Base-by-base conservation (phyloP, 2,888 invertebrate species). In the Eledona agricola region DNA sequence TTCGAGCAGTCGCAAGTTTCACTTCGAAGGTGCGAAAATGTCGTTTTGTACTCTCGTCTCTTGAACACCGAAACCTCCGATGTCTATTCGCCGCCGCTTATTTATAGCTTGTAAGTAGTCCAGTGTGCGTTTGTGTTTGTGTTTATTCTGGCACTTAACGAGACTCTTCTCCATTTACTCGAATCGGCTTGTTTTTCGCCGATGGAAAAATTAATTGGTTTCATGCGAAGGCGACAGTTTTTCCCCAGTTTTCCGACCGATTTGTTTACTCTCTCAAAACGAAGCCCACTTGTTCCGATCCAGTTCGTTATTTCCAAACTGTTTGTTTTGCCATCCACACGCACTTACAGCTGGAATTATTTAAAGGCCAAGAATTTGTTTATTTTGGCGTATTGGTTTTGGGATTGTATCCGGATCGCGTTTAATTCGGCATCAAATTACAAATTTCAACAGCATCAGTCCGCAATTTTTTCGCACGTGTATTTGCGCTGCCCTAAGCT, bases 21-120 rank as follows among this genome's bases (percentile, higher is more conserved):
- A 7, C 17, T 10, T 32, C 7, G 2, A 32, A 13, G 16, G 7
- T 4, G 6, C 16, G 2, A 2, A 32, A 32, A 6, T 32, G 13
- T 16, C 15, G 12, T 6, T 32, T 16, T 4, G 11, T 37, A n/a
- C n/a, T n/a, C n/a, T n/a, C n/a, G 11, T 29, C 10, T 11, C 7
- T 25, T 5, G 28, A 11, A 11, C 10, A 28, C 7, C 11, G 5
- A 4, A 2, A 11, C 28, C 11, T 6, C 3, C 4, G 19, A 22
- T 22, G 20, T 25, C 17, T 35, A 22, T 13, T 11, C 31, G 37
- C 22, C 12, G 2, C 12, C 15, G 22, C 6, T 13, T 40, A 40
- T 51, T 42, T 51, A 51, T 51, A 42, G 19, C 12, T 13, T 13
- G 51, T 45, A 51, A 51, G 51, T 51, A 43, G 51, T 34, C 20